Evolutionary conservation across 1,140 invertebrate genomes (phyloP), one percentile per base, ranked within the genome.

Genomic region (Apocrypta bakeri): DNA sequence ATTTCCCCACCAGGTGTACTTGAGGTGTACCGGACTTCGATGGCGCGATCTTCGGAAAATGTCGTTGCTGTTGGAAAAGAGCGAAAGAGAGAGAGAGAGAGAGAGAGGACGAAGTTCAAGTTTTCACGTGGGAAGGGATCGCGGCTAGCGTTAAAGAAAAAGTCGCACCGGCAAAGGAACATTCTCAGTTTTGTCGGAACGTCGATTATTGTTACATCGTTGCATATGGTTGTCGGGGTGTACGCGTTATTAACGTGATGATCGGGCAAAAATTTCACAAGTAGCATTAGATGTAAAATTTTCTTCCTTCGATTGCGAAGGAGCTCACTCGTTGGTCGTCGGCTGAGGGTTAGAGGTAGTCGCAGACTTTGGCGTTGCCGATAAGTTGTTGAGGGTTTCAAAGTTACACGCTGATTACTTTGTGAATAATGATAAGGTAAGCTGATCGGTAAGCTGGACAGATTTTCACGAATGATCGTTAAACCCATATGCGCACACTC

Each of bases 101-200:
- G 63, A 14, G 63, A 24, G 6, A 63, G n/a, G n/a, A n/a, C n/a
- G n/a, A n/a, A n/a, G 61, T 25, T 27, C 25, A 4, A 21, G n/a
- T 64, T 64, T 69, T 7, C 66, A 31, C 29, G 66, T 31, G 66
- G 66, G 31, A 29, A 69, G 66, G 66, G 29, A 29, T 69, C 66
- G 29, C 29, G 21, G 11, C 25, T 31, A 2, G 6, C 9, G 33
- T 31, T 12, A 17, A 8, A n/a, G 31, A 71, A 33, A 71, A 71
- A 71, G 25, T 71, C 17, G 31, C 14, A 33, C 17, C 63, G 63
- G n/a, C 1, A 11, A 8, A 27, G 25, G 29, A 37, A 29, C 29
- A 4, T 25, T 11, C 25, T 21, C 68, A 71, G 68, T 33, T 37
- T 71, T 8, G 63, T 21, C 12, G 24, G 63, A 11, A 29, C 63